These are phyloP conservation scores for Agapostemon virescens DNA, from an alignment of 2,888 invertebrate genomes.

Conservation along the genomic window DNA sequence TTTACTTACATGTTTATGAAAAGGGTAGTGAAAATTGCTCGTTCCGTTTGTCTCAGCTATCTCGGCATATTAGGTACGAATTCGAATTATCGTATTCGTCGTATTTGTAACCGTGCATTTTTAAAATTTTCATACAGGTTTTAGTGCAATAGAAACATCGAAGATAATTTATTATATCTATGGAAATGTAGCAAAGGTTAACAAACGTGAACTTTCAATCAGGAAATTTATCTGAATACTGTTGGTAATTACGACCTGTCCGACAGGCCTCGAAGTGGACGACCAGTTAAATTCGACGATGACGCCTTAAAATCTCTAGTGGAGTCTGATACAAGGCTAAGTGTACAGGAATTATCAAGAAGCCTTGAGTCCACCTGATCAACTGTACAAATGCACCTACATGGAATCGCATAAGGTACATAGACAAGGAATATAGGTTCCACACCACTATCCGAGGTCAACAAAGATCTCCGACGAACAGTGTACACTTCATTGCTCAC, in stretches of 20 bases:
- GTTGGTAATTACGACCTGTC: not conserved
- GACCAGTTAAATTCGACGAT: not conserved
- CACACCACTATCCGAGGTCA: not conserved
- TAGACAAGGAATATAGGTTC: not conserved
- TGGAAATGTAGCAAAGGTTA: not conserved
- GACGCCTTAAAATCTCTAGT: not conserved
- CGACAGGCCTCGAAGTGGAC: not conserved
- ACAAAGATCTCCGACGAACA: not conserved
- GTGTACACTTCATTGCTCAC: not conserved
- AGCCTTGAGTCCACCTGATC: not conserved
- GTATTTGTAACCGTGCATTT: not conserved
- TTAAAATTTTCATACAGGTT: not conserved
- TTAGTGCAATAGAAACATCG: too few species aligned
- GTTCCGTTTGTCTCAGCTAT: too few species aligned
- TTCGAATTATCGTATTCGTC: too few species aligned
- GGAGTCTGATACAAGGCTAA: not conserved
- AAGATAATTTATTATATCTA: not conserved
- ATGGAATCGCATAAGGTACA: not conserved
- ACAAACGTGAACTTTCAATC: not conserved
- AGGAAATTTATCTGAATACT: not conserved
- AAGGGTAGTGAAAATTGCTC: too few species aligned
- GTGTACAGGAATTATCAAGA: not conserved
- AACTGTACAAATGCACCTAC: not conserved
- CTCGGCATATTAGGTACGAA: too few species aligned
- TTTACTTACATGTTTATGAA: too few species aligned